Evolutionary conservation across 2,113 vertebrate genomes (phyloP), one percentile per base, ranked within the genome.

Genomic region (Tragelaphus strepsiceros): DNA sequence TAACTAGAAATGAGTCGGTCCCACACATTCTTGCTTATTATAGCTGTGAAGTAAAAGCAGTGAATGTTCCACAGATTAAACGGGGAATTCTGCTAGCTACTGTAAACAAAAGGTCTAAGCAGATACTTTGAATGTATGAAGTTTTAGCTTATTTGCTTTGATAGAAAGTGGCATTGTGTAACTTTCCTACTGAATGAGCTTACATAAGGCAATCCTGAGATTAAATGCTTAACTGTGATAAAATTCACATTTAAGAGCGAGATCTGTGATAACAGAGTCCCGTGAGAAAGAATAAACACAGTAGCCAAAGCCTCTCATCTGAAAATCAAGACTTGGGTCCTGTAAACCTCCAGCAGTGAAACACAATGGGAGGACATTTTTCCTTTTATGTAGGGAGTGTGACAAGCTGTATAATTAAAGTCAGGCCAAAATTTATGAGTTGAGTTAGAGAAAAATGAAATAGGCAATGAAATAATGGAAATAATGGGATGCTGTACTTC

Each of bases 231-330:
- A 78, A 22, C 2, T 87, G 32, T 87, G 49, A 92, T n/a, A 84
- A 92, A 97, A 59, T 46, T 62, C 13, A 88, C 39, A 59, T 92
- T 81, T 84, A 80, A 96, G 96, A 82, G 58, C 62, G 46, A 58
- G 6, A 83, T 62, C 53, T 89, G 11, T 28, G 28, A 53, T 28
- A 58, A 30, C 67, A 28, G 81, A 9, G 78, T 30, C 6, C 62
- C 67, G 21, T 39, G 19, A 54, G 21, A 3, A 77, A 92, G 90
- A 78, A 51, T 21, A 39, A 39, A 59, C 11, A 17, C 3, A 74
- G 8, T 6, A 88, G 21, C 2, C 53, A 54, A 59, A 88, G 19
- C 5, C 58, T 85, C 24, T 64, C 30, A 5, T 10, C 35, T 46
- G 22, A 53, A 90, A 67, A 59, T 30, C 58, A 74, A 74, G 46